A percentile compares a stretch with the other conserved stretches of the same genome.
phyloP scores from a whole-genome alignment of 2,113 vertebrate species.

The Vanacampus margaritifer region DNA sequence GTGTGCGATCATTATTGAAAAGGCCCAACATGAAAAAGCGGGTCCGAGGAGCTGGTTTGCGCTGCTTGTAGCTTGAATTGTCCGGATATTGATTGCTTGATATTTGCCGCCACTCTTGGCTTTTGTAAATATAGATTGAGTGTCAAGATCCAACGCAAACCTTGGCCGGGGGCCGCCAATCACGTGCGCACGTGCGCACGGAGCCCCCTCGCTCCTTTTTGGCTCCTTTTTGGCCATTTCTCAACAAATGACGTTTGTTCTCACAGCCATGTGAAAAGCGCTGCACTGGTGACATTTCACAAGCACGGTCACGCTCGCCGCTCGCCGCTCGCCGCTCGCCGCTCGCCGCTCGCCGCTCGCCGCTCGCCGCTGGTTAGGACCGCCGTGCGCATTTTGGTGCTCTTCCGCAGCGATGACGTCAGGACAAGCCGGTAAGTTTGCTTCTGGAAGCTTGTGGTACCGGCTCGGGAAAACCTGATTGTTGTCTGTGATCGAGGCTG shows the following conservation, averaged over 20 bases:
- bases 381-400: too few species aligned
- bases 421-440: slow-evolving; percentile 41
- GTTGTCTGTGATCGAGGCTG: slow-evolving; percentile 62
- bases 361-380: too few species aligned
- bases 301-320: too few species aligned
- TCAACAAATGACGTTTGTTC: too few species aligned
- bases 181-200: neutral
- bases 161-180: neutral
- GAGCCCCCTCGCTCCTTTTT: neutral
- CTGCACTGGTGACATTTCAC: too few species aligned
- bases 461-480: slow-evolving; percentile 54
- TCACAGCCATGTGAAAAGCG: too few species aligned
- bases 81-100: neutral
- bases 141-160: neutral
- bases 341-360: too few species aligned
- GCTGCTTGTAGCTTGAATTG: neutral
- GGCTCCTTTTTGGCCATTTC: too few species aligned
- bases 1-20: too few species aligned
- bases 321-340: too few species aligned
- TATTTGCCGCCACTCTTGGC: neutral
- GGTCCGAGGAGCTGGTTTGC: neutral
- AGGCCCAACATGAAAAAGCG: neutral
- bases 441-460: slow-evolving; percentile 49
- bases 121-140: neutral
- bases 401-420: slow-evolving; percentile 61